phyloP scores from a whole-genome alignment of 2,888 invertebrate species.

The Papilio gigon region DNA sequence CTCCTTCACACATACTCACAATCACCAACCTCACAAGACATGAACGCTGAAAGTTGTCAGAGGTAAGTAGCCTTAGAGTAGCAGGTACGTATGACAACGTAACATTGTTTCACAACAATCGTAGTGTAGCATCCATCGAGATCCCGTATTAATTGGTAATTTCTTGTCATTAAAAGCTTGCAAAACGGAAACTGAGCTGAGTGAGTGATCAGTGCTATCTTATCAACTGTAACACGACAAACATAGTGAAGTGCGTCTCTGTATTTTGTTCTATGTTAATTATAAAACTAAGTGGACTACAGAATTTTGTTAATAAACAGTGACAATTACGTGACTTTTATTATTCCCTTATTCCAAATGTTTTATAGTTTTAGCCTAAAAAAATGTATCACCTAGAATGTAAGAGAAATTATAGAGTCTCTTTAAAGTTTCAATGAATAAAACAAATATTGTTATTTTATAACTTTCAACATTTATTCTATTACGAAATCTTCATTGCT shows the following conservation, averaged over 20 bases:
- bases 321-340: slow-evolving; percentile 55
- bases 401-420: not conserved
- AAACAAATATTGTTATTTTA: not conserved
- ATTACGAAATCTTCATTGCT: slow-evolving; percentile 31
- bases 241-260: slow-evolving; percentile 64
- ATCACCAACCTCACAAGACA: slow-evolving; percentile 32
- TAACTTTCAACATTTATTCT: slow-evolving; percentile 25
- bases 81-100: slow-evolving; percentile 48
- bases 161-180: slow-evolving; percentile 77
- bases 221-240: slow-evolving; percentile 57
- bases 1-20: no score
- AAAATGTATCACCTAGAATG: no score
- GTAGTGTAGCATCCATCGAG: slow-evolving; percentile 42
- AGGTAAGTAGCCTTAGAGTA: slow-evolving; percentile 56
- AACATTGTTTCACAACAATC: slow-evolving; percentile 27
- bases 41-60: slow-evolving; percentile 52
- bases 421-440: not conserved
- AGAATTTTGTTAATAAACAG: slow-evolving; percentile 68
- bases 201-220: slow-evolving; percentile 67
- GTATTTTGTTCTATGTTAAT: slow-evolving; percentile 55
- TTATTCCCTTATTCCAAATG: slow-evolving; percentile 43
- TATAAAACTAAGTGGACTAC: slow-evolving; percentile 55
- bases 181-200: slow-evolving; percentile 73
- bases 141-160: slow-evolving; percentile 58
- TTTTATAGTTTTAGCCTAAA: no score